These are phyloP conservation scores for Loripinus fragilis DNA, from an alignment of 2,888 invertebrate species.

Conservation along the genomic window DNA sequence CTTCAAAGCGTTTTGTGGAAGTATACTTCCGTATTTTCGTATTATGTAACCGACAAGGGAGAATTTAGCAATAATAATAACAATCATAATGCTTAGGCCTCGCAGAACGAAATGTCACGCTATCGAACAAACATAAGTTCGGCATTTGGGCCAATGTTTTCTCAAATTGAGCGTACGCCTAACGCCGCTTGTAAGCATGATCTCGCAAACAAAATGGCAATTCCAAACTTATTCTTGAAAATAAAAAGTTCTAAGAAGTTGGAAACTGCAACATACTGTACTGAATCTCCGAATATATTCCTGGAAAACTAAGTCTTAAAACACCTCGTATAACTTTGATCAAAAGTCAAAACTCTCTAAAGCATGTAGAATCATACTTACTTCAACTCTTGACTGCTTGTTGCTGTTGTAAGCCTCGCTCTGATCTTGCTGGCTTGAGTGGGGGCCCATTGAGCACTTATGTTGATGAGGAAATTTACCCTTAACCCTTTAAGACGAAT, in stretches of 20 bases:
- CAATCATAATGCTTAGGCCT: too few species aligned
- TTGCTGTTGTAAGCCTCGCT: neutral
- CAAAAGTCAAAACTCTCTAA: too few species aligned
- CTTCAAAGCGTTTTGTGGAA: too few species aligned
- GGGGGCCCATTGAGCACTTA: slow-evolving; percentile 15
- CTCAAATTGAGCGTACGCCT: neutral
- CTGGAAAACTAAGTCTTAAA: neutral
- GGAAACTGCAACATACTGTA: neutral
- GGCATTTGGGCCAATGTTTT: neutral
- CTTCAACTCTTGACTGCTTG: neutral
- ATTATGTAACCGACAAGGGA: neutral
- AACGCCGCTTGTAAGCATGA: too few species aligned
- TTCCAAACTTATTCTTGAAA: neutral
- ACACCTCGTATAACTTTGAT: neutral
- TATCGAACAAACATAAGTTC: neutral
- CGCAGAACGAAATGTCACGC: neutral
- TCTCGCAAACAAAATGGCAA: neutral
- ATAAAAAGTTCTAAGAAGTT: neutral
- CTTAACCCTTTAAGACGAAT: too few species aligned
- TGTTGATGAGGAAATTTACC: slow-evolving; percentile 15
- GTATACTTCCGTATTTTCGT: too few species aligned
- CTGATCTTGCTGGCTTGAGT: slow-evolving; percentile 4
- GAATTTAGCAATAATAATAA: neutral
- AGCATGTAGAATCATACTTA: neutral
- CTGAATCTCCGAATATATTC: neutral